These are phyloP conservation scores for Geophilus truncorum DNA, from an alignment of 2,888 invertebrate species.

Conservation along the genomic window DNA sequence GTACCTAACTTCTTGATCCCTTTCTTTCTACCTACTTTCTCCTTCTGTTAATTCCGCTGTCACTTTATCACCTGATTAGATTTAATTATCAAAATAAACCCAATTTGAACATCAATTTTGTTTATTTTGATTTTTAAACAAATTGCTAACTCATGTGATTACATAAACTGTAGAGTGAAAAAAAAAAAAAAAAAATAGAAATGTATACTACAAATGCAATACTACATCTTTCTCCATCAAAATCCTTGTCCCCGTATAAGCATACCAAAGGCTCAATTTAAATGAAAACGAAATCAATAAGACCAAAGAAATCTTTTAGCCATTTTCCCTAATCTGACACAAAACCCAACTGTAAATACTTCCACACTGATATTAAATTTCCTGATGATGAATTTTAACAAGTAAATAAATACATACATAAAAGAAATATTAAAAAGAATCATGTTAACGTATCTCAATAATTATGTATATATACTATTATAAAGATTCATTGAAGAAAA, in stretches of 20 bases:
- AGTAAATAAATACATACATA: not conserved
- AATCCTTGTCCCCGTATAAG: not conserved
- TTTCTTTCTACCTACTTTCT: not conserved
- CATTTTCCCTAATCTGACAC: constrained; percentile 3
- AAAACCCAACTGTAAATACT: constrained; percentile 30
- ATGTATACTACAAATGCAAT: constrained; percentile 4
- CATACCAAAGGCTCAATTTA: constrained; percentile 4
- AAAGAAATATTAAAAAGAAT: not conserved
- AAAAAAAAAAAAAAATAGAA: too few species aligned
- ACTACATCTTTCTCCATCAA: not conserved
- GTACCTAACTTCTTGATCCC: not conserved
- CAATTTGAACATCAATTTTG: too few species aligned
- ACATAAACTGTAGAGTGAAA: not conserved
- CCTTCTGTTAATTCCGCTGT: too few species aligned
- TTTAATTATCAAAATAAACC: too few species aligned
- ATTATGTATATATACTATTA: constrained; percentile 28
- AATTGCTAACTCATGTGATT: not conserved
- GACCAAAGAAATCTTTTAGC: constrained; percentile 3
- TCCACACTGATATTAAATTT: not conserved
- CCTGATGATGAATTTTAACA: not conserved
- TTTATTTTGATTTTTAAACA: not conserved
- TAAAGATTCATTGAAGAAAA: constrained; percentile 11
- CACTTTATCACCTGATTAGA: too few species aligned
- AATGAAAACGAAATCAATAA: not conserved
- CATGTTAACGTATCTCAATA: constrained; percentile 3